Evolutionary conservation across 2,888 invertebrate species (phyloP).

Genomic region (Cerastis leucographa): DNA sequence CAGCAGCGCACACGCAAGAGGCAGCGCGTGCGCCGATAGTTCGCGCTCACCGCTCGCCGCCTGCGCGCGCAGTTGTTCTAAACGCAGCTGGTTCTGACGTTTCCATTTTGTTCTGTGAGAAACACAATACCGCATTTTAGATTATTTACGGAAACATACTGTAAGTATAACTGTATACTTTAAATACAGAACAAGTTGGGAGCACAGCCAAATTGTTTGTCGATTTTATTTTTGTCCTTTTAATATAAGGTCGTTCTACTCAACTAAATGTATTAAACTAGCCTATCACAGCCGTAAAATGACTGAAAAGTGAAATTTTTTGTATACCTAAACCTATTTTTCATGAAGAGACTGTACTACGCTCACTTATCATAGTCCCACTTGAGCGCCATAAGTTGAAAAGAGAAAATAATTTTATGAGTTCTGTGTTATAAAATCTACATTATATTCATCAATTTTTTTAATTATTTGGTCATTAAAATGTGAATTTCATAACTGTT

Average conservation of each 20-base stretch:
- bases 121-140: constrained; percentile 3
- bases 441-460: no score
- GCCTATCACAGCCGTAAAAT: background rate
- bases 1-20: constrained; percentile 85
- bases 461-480: background rate
- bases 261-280: background rate
- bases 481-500: background rate
- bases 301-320: background rate
- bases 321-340: background rate
- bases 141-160: background rate
- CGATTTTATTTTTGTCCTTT: background rate
- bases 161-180: background rate
- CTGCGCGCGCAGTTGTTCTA: constrained; percentile 96
- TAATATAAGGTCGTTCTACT: background rate
- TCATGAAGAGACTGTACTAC: no score
- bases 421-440: background rate
- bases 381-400: background rate
- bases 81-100: constrained; percentile 95
- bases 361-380: background rate
- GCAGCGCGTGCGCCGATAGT: constrained; percentile 82
- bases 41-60: constrained; percentile 93
- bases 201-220: background rate
- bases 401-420: background rate
- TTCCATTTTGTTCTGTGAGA: constrained; percentile 95
- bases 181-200: background rate